Conservation (phyloP, 2,797 vertebrate species). For the Tragelaphus eurycerus region DNA sequence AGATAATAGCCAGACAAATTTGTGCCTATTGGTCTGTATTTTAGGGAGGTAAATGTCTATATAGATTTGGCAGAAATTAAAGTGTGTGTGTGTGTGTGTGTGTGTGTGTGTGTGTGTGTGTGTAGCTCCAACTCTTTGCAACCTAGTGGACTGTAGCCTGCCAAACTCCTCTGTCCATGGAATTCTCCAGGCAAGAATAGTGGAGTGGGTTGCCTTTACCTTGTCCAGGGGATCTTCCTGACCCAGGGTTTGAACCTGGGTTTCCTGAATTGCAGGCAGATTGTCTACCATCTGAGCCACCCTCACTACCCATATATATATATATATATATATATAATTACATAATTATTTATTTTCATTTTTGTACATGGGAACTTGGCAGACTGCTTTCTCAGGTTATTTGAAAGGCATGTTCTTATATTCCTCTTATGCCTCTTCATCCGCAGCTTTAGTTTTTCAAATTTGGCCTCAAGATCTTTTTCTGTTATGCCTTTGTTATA, state of each 20-base stretch:
- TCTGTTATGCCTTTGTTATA: background rate
- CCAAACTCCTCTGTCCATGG: background rate
- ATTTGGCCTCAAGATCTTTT: background rate
- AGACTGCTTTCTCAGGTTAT: background rate
- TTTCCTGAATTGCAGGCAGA: background rate
- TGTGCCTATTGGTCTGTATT: background rate
- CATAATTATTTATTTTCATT: background rate
- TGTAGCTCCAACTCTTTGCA: background rate
- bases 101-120: background rate
- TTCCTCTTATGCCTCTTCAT: background rate
- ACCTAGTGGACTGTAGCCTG: background rate
- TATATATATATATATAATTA: background rate
- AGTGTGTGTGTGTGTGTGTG: too few relatives aligned
- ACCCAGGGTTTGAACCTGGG: background rate
- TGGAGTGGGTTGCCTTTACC: background rate
- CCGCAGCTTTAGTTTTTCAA: background rate
- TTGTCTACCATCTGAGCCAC: accelerated
- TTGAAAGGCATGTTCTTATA: background rate
- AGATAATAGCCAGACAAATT: background rate
- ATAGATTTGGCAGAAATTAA: background rate
- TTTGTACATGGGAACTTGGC: background rate
- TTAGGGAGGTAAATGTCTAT: background rate
- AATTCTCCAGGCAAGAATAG: background rate
- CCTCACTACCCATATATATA: background rate
- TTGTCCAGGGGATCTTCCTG: background rate